phyloP scores from a whole-genome alignment of 2,888 invertebrate genomes.

The Eumerus sabulonum region DNA sequence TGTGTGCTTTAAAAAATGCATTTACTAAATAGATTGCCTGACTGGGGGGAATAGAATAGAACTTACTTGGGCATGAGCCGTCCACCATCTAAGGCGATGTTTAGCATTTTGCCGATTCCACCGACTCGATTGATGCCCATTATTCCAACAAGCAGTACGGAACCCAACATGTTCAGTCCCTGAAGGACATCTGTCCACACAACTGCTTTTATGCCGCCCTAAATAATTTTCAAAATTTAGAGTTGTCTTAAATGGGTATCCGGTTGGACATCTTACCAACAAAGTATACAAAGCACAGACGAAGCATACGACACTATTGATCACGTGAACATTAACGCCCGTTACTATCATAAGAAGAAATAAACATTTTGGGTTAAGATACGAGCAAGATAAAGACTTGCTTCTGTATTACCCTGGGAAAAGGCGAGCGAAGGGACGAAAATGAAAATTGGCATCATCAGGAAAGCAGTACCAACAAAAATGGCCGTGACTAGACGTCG shows the following conservation, averaged over 20 bases:
- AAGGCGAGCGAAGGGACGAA: constrained; percentile 77
- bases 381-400: no score
- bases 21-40: neutral
- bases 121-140: constrained; percentile 74
- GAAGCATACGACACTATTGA: constrained; percentile 79
- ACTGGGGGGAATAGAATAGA: neutral
- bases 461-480: constrained; percentile 73
- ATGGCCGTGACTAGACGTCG: constrained; percentile 74
- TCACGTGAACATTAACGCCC: constrained; percentile 79
- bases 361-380: no score
- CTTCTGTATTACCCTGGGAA: constrained; percentile 77
- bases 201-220: constrained; percentile 78
- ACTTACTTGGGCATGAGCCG: constrained; percentile 70
- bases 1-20: constrained; percentile 74
- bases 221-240: neutral
- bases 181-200: constrained; percentile 79
- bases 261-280: constrained; percentile 75
- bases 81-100: constrained; percentile 71
- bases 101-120: constrained; percentile 72
- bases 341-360: constrained; percentile 76
- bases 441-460: constrained; percentile 75
- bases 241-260: no score
- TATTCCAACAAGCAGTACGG: constrained; percentile 73
- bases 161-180: constrained; percentile 73
- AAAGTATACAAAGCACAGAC: constrained; percentile 81